These are phyloP conservation scores for Drosophila vallismaia DNA, from an alignment of 2,888 invertebrate species.

Conservation along the genomic window DNA sequence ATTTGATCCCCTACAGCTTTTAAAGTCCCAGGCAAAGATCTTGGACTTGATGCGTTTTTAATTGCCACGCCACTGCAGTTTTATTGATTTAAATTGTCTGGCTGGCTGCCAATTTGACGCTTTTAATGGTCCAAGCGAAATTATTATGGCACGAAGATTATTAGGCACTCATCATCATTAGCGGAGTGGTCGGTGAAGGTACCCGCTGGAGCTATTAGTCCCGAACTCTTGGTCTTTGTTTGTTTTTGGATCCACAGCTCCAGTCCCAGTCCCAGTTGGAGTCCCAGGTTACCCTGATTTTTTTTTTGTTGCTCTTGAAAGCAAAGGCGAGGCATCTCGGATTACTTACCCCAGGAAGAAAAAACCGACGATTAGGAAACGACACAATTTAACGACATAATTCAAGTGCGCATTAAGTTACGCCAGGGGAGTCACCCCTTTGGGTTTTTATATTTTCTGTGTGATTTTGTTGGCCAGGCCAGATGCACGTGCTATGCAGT, in stretches of 20 bases:
- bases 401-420: constrained; percentile 77
- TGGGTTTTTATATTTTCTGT: constrained; percentile 4
- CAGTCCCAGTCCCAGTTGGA: not conserved
- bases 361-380: constrained; percentile 72
- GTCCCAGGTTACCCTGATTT: constrained; percentile 2
- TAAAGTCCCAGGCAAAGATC: not conserved
- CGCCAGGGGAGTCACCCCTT: constrained; percentile 59
- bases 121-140: constrained; percentile 61
- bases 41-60: constrained; percentile 71
- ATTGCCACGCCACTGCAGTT: constrained; percentile 65
- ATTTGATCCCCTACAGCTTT: constrained; percentile 30
- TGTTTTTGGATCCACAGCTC: constrained; percentile 34
- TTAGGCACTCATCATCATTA: constrained; percentile 72
- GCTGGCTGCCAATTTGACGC: constrained; percentile 71
- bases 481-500: constrained; percentile 53
- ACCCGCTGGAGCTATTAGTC: constrained; percentile 20
- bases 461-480: constrained; percentile 3
- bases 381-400: constrained; percentile 79
- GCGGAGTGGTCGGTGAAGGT: constrained; percentile 1
- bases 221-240: constrained; percentile 50
- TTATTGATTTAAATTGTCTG: constrained; percentile 76
- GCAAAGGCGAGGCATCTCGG: constrained; percentile 44
- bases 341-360: constrained; percentile 53
- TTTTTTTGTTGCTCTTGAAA: not conserved
- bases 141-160: constrained; percentile 51